These are phyloP conservation scores for Chrosomus eos DNA, from an alignment of 2,797 vertebrate species.

Conservation along the genomic window DNA sequence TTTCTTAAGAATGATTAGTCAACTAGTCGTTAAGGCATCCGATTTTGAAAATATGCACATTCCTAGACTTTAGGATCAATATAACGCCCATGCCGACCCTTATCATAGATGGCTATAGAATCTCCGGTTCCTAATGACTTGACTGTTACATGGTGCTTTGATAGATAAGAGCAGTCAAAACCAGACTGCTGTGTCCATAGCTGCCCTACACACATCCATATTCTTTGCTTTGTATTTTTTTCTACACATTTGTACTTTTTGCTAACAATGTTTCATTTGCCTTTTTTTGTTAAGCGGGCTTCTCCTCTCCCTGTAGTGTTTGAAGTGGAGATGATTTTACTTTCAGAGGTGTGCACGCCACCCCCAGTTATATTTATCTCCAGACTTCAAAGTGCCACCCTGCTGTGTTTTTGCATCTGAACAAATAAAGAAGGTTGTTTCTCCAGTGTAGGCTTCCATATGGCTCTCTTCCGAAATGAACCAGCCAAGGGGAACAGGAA, in stretches of 20 bases:
- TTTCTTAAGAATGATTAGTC: not conserved
- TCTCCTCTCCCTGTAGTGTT: constrained; percentile 32
- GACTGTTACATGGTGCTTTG: not conserved
- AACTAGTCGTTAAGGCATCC: not conserved
- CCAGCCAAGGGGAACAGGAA: constrained; percentile 40
- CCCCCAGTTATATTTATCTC: constrained; percentile 74
- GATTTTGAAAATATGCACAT: not conserved
- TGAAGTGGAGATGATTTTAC: constrained; percentile 51
- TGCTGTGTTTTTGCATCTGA: constrained; percentile 76
- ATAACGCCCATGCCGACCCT: not conserved
- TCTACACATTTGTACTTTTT: constrained; percentile 17
- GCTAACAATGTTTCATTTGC: constrained; percentile 35
- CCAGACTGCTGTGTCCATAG: not conserved
- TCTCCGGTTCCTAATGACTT: not conserved
- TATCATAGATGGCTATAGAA: not conserved
- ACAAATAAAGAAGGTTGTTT: constrained; percentile 60
- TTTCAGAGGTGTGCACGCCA: constrained; percentile 48
- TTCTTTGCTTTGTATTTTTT: constrained; percentile 3
- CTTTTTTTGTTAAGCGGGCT: constrained; percentile 26
- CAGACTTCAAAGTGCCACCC: constrained; percentile 79
- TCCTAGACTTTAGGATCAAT: not conserved
- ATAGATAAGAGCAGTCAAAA: not conserved
- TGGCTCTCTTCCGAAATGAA: constrained; percentile 36
- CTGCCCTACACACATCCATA: not conserved
- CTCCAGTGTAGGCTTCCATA: constrained; percentile 40